A percentile compares a stretch with the other conserved stretches of the same genome.
phyloP scores from a whole-genome alignment of 2,797 vertebrate genomes.

The Xenentodon cancila region DNA sequence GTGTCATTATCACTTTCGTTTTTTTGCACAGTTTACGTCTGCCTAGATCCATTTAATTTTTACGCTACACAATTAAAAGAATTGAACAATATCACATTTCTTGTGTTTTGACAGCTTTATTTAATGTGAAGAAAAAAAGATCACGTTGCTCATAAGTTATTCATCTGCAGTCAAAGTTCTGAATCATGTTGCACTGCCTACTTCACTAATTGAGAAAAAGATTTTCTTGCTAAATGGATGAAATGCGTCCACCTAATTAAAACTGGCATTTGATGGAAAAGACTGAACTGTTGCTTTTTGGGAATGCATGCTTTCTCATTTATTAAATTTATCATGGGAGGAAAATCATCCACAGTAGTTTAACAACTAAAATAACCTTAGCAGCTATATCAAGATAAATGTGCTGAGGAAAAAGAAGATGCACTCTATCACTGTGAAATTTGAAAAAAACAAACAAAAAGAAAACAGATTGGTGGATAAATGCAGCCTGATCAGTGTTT shows the following conservation, averaged over 20 bases:
- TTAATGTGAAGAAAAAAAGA: constrained; percentile 10
- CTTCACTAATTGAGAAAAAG: constrained; percentile 32
- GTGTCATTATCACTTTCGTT: constrained; percentile 7
- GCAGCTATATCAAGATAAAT: constrained; percentile 26
- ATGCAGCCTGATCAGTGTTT: constrained; percentile 38
- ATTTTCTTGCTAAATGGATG: constrained; percentile 40
- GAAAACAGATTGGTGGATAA: constrained; percentile 26
- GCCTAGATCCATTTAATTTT: constrained; percentile 26
- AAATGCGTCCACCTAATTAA: constrained; percentile 33
- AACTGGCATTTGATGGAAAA: constrained; percentile 36
- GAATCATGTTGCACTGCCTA: constrained; percentile 17
- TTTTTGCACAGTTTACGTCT: constrained; percentile 28
- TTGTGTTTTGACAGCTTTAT: constrained; percentile 18
- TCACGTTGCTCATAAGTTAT: constrained; percentile 17
- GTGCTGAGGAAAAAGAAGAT: constrained; percentile 7
- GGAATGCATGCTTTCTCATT: constrained; percentile 28
- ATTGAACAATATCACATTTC: constrained; percentile 7
- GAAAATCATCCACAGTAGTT: constrained; percentile 9
- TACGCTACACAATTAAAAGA: constrained; percentile 17
- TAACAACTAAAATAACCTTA: constrained; percentile 3
- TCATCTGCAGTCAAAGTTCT: constrained; percentile 21
- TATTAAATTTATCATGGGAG: constrained; percentile 25
- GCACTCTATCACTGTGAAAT: constrained; percentile 4
- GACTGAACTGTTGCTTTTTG: constrained; percentile 19
- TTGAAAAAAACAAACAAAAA: constrained; percentile 11